These are phyloP conservation scores for Monopis laevigella DNA, from an alignment of 2,888 invertebrate genomes.

Conservation along the genomic window DNA sequence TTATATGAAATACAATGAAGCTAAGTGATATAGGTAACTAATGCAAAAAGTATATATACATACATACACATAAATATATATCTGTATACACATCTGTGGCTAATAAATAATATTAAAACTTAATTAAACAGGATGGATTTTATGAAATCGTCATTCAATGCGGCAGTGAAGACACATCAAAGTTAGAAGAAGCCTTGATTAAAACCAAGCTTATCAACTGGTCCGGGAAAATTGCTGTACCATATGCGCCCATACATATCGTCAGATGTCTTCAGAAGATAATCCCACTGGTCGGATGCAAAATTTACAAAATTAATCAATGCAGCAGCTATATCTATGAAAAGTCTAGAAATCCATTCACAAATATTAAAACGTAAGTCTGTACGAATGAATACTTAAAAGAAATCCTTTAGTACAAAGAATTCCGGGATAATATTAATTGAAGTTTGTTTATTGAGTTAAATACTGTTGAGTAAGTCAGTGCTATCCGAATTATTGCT, in stretches of 20 bases:
- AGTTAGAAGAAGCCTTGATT: constrained; percentile 25
- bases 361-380: constrained; percentile 7
- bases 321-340: constrained; percentile 9
- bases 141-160: constrained; percentile 8
- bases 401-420: no score
- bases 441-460: no score
- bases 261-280: not conserved
- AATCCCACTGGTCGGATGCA: not conserved
- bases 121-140: constrained; percentile 3
- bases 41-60: no score
- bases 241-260: constrained; percentile 5
- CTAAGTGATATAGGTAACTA: no score
- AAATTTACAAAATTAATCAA: constrained; percentile 3
- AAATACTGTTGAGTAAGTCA: no score
- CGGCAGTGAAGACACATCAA: constrained; percentile 21
- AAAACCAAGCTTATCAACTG: constrained; percentile 27
- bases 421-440: no score
- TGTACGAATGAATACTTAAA: no score
- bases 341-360: not conserved
- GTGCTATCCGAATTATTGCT: no score
- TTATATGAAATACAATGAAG: no score
- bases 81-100: no score
- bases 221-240: constrained; percentile 13
- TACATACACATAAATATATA: no score
- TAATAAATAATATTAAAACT: no score